phyloP scores from a whole-genome alignment of 2,888 invertebrate species.

The Neocrepidodera transversa region DNA sequence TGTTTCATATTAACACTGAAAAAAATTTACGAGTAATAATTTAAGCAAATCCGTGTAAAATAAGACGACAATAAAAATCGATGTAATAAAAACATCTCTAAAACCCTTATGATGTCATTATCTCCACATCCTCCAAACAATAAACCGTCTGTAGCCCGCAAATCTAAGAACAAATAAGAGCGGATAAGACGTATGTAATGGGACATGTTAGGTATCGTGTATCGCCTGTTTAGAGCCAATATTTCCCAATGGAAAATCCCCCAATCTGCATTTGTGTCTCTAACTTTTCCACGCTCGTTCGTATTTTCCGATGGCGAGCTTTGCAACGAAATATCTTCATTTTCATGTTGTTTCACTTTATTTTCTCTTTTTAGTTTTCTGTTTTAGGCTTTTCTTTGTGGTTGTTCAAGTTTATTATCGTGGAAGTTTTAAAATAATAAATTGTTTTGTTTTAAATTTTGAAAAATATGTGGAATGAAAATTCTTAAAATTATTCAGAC shows the following conservation, averaged over 20 bases:
- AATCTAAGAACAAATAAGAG: slow-evolving; percentile 25
- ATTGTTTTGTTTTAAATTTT: no score
- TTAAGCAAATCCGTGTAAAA: no score
- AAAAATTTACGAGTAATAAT: no score
- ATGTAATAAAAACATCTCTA: neutral
- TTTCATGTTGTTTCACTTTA: neutral
- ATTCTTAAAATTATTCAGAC: no score
- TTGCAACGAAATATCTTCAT: slow-evolving; percentile 32
- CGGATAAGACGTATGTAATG: slow-evolving; percentile 30
- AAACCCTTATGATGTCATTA: neutral
- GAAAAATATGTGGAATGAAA: no score
- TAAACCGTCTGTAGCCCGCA: neutral
- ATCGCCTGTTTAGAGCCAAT: slow-evolving; percentile 44
- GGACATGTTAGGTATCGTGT: slow-evolving; percentile 31
- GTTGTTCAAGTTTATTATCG: no score
- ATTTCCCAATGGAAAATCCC: slow-evolving; percentile 51
- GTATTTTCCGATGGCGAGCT: slow-evolving; percentile 50
- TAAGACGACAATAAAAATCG: no score
- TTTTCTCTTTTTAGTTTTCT: neutral
- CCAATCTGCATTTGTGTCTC: slow-evolving; percentile 52
- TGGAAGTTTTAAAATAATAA: no score
- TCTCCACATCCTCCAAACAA: neutral
- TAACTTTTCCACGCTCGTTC: slow-evolving; percentile 54
- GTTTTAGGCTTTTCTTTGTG: neutral
- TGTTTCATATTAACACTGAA: no score